These are phyloP conservation scores for Mionectes macconnelli DNA, from an alignment of 2,113 vertebrate genomes.

Conservation along the genomic window DNA sequence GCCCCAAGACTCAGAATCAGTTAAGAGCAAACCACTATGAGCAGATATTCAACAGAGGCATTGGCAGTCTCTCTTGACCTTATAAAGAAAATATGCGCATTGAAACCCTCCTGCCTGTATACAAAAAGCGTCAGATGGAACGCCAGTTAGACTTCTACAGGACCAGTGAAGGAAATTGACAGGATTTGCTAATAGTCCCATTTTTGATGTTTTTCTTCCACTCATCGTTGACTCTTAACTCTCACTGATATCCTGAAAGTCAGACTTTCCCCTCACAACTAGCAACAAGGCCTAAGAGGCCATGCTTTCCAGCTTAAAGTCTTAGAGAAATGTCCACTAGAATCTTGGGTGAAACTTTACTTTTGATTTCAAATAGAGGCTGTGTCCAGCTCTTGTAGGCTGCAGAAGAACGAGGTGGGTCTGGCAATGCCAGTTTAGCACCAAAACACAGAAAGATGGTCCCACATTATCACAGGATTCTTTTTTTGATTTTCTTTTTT, in stretches of 20 bases:
- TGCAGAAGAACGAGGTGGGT: not conserved
- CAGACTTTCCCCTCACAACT: not conserved
- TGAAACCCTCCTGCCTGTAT: not conserved
- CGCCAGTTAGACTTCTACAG: fast-evolving
- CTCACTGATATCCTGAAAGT: not conserved
- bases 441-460: not conserved
- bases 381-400: not conserved
- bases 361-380: not conserved
- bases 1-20: not conserved
- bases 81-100: not conserved
- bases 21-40: not conserved
- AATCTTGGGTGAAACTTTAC: not conserved
- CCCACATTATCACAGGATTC: not conserved
- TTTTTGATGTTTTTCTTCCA: not conserved
- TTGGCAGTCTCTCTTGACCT: not conserved
- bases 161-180: fast-evolving
- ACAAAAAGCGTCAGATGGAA: not conserved
- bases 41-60: not conserved
- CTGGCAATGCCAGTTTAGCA: not conserved
- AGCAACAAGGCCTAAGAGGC: fast-evolving
- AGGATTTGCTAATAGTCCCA: not conserved
- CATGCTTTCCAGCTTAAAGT: not conserved
- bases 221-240: not conserved
- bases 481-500: not conserved
- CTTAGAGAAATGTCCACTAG: not conserved